Percentiles rank a stretch among this genome's conserved stretches.
These are phyloP conservation scores for Cotesia chilonis DNA, from an alignment of 1,140 invertebrate genomes.

Conservation along the genomic window DNA sequence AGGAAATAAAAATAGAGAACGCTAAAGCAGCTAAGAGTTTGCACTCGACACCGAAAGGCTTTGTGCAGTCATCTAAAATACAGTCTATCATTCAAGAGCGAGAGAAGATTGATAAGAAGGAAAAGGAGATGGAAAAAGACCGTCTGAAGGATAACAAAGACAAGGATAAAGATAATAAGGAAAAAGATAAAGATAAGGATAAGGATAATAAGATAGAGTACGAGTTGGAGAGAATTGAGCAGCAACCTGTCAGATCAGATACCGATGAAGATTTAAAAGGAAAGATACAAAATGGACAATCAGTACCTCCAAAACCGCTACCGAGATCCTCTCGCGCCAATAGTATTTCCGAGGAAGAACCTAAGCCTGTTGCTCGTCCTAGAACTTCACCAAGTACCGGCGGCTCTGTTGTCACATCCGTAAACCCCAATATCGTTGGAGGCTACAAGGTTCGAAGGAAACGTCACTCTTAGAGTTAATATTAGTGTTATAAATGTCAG, in stretches of 20 bases:
- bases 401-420: constrained; percentile 65
- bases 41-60: constrained; percentile 53
- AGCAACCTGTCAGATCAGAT: constrained; percentile 36
- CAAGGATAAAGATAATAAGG: constrained; percentile 47
- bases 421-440: constrained; percentile 68
- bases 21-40: constrained; percentile 51
- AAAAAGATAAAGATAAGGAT: constrained; percentile 37
- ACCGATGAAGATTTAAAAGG: constrained; percentile 54
- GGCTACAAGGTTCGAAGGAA: constrained; percentile 75
- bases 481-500: neutral
- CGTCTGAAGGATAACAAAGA: constrained; percentile 41
- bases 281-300: constrained; percentile 58
- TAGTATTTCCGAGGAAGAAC: constrained; percentile 72
- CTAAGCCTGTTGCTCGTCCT: constrained; percentile 78
- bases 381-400: constrained; percentile 70
- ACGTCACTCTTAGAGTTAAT: constrained; percentile 1
- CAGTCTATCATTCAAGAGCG: constrained; percentile 47
- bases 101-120: constrained; percentile 44
- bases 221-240: constrained; percentile 31
- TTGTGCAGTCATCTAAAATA: constrained; percentile 48
- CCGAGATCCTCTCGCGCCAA: constrained; percentile 74
- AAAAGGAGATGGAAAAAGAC: constrained; percentile 46
- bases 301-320: constrained; percentile 77
- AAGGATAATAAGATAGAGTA: constrained; percentile 46
- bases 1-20: constrained; percentile 57